Conservation (phyloP, 64 coral and sea anemone genomes). For the Catalaphyllia jardinei region DNA sequence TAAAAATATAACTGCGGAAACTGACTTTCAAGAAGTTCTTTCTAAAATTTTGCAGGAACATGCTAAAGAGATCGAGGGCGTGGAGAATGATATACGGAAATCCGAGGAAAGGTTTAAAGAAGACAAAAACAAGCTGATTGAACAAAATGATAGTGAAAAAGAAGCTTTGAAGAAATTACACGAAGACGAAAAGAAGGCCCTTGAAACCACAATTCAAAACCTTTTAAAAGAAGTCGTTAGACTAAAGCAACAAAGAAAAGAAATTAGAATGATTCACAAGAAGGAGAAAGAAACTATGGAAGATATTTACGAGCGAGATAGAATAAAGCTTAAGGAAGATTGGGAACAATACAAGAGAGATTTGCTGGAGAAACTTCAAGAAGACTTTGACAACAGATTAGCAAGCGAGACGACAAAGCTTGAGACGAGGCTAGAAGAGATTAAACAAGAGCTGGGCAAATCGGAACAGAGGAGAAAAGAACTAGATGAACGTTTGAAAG, state of each 20-base stretch:
- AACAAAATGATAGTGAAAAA: slow-evolving; percentile 71
- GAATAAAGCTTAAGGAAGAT: slow-evolving; percentile 63
- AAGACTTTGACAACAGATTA: slow-evolving; percentile 67
- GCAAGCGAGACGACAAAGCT: slow-evolving; percentile 60
- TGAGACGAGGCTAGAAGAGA: slow-evolving; percentile 56
- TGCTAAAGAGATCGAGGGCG: slow-evolving; percentile 63
- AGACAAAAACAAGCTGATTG: slow-evolving; percentile 58
- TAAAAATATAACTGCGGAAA: slow-evolving; percentile 75
- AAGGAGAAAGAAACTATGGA: slow-evolving; percentile 71
- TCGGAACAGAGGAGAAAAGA: slow-evolving; percentile 61
- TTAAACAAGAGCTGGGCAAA: slow-evolving; percentile 53
- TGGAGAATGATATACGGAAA: slow-evolving; percentile 66
- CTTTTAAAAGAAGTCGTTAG: slow-evolving; percentile 89
- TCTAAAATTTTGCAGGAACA: slow-evolving; percentile 78
- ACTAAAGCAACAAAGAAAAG: slow-evolving; percentile 87
- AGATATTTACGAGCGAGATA: slow-evolving; percentile 72
- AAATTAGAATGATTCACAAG: slow-evolving; percentile 72
- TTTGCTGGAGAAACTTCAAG: slow-evolving; percentile 65
- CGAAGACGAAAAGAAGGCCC: slow-evolving; percentile 66
- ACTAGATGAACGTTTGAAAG: slow-evolving; percentile 40
- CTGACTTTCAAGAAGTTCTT: slow-evolving; percentile 70
- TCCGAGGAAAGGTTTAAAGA: slow-evolving; percentile 74
- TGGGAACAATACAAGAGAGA: slow-evolving; percentile 73
- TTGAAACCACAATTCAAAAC: slow-evolving; percentile 76
- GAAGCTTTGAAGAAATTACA: slow-evolving; percentile 22